Evolutionary conservation across 2,797 vertebrate species (phyloP), one percentile per base, ranked within the genome.

Genomic region (Notolabrus celidotus): DNA sequence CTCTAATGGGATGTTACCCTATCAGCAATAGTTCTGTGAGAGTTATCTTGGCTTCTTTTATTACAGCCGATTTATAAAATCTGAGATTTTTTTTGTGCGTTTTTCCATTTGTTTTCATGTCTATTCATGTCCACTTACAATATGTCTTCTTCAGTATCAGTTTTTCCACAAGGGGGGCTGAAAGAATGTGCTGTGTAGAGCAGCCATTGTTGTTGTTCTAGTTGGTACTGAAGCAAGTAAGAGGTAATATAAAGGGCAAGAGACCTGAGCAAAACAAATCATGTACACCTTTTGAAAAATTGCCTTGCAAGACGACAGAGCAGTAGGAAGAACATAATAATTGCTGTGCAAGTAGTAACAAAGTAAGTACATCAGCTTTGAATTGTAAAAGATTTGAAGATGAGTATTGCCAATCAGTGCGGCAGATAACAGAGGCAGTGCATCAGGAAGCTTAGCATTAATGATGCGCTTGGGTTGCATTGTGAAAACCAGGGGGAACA

Each of bases 381-480:
- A 66, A 60, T 34, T 54, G 41, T 19, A 20, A 49, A 56, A 69
- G 14, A 65, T 71, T 67, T 76, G 42, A 55, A 71, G 68, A 61
- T 46, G 38, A 52, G 31, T 43, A 57, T 66, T 39, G 10, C 4
- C 3, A 9, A 27, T 22, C 5, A 73, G 19, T 17, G 67, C 46
- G 71, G 22, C 39, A 55, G 31, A 79, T 42, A 77, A 60, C 52
- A 36, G 45, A 39, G 54, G 54, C 67, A 25, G 67, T 75, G 54
- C 39, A 67, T 78, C 43, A 57, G 51, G 17, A 74, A 61, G 70
- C 69, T 75, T 45, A 69, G 42, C 72, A 54, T 74, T 81, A 82
- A 84, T 53, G 64, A 84, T 69, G 51, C 71, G 74, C 63, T 45
- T 51, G 64, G 58, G 72, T 25, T 78, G 63, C 71, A 52, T 62